phyloP scores from a whole-genome alignment of 2,888 invertebrate genomes.

The Salpingus planirostris region DNA sequence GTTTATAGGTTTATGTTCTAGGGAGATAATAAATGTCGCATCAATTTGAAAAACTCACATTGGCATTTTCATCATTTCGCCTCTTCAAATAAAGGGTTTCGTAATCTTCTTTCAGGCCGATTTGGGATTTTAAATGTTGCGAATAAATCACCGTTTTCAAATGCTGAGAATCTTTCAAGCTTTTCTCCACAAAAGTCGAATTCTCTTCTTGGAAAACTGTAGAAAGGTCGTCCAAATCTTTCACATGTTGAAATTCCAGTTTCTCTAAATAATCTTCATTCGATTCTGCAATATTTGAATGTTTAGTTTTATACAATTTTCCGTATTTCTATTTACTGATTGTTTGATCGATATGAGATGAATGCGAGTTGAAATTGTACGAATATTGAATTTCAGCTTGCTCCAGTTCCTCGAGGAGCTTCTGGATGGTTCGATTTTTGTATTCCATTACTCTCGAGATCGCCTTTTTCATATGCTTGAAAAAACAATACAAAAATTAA shows the following conservation, averaged over 20 bases:
- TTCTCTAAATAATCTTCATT: too few species aligned
- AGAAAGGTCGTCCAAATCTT: too few species aligned
- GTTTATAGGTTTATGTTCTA: neutral
- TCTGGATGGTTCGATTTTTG: constrained; percentile 58
- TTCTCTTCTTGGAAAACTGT: too few species aligned
- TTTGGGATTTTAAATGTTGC: neutral
- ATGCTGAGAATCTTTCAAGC: too few species aligned
- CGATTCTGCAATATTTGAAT: too few species aligned
- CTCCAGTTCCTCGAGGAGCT: constrained; percentile 56
- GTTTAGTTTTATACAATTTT: too few species aligned
- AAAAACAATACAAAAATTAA: constrained; percentile 9
- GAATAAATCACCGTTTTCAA: constrained; percentile 36
- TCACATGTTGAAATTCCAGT: too few species aligned
- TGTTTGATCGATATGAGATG: constrained; percentile 59
- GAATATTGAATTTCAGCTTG: constrained; percentile 66
- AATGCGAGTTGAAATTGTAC: constrained; percentile 63
- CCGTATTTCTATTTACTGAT: constrained; percentile 52
- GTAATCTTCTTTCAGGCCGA: constrained; percentile 1
- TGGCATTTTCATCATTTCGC: too few species aligned
- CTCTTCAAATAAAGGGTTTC: too few species aligned
- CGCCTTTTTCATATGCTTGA: constrained; percentile 48
- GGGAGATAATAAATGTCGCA: neutral
- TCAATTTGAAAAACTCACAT: too few species aligned
- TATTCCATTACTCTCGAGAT: constrained; percentile 56
- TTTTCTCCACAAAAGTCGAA: too few species aligned